Conservation (phyloP, 2,113 vertebrate genomes). For the Paralichthys olivaceus region DNA sequence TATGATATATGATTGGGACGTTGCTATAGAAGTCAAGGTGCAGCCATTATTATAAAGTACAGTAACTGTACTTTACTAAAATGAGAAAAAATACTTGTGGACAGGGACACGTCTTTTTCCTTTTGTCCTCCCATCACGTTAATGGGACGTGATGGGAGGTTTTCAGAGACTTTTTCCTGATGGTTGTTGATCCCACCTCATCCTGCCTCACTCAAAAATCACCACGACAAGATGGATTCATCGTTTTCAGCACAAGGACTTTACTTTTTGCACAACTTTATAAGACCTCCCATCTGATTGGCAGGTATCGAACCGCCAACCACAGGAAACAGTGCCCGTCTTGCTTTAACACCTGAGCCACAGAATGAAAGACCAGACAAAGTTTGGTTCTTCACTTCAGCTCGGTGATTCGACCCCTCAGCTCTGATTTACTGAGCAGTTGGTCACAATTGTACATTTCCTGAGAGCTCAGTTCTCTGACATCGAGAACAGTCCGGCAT, state of each 20-base stretch:
- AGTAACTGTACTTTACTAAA: not conserved
- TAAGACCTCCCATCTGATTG: slow-evolving; percentile 22
- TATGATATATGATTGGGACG: slow-evolving; percentile 1
- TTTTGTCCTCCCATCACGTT: slow-evolving; percentile 6
- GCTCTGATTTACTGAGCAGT: not conserved
- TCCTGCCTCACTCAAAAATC: not conserved
- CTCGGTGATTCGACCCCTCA: not conserved
- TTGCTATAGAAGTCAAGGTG: not conserved
- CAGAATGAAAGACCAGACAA: not conserved
- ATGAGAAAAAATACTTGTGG: not conserved
- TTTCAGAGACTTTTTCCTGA: no score
- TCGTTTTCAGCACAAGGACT: not conserved
- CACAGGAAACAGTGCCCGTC: not conserved
- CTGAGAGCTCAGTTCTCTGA: no score
- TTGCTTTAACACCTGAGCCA: not conserved
- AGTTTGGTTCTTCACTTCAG: not conserved
- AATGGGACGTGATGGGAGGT: not conserved
- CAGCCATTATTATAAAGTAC: not conserved
- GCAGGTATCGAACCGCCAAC: not conserved
- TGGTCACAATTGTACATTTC: no score
- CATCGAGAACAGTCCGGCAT: not conserved
- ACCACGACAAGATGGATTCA: not conserved
- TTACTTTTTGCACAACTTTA: not conserved
- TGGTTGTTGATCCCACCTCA: not conserved
- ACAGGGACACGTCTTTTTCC: not conserved